phyloP scores from a whole-genome alignment of 2,888 invertebrate genomes.

The Pyrrhia umbra region DNA sequence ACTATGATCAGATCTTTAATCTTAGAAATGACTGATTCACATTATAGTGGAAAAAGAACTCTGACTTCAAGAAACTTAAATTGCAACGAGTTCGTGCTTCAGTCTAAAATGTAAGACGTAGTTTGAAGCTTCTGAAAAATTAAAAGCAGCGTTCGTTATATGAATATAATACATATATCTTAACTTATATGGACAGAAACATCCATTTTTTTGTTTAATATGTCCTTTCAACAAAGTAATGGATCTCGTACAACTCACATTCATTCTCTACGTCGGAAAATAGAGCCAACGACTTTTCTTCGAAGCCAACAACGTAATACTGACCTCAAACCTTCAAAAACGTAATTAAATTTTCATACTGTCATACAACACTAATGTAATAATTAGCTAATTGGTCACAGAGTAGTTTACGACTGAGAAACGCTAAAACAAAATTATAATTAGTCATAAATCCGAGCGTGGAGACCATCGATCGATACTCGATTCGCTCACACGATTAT shows the following conservation, averaged over 20 bases:
- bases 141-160: too few relatives aligned
- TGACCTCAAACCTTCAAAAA: conserved; percentile 14
- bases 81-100: too few relatives aligned
- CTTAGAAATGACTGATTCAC: not conserved
- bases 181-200: too few relatives aligned
- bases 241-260: too few relatives aligned
- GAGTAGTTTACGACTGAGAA: conserved; percentile 80
- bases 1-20: conserved; percentile 13
- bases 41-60: too few relatives aligned
- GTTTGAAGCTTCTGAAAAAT: too few relatives aligned
- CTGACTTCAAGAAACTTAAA: too few relatives aligned
- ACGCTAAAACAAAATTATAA: conserved; percentile 85
- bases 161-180: too few relatives aligned
- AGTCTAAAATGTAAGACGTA: too few relatives aligned
- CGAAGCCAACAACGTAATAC: not conserved
- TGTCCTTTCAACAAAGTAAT: too few relatives aligned
- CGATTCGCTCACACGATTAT: conserved; percentile 72
- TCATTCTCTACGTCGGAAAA: too few relatives aligned
- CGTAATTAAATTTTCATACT: conserved; percentile 55
- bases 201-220: too few relatives aligned
- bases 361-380: conserved; percentile 67
- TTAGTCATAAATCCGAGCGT: conserved; percentile 84
- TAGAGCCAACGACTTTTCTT: not conserved
- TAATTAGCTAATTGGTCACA: conserved; percentile 88
- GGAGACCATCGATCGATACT: conserved; percentile 79